A percentile compares a stretch with the other conserved stretches of the same genome.
Conservation (phyloP, 1,140 invertebrate genomes). For the Temnothorax curvispinosus region DNA sequence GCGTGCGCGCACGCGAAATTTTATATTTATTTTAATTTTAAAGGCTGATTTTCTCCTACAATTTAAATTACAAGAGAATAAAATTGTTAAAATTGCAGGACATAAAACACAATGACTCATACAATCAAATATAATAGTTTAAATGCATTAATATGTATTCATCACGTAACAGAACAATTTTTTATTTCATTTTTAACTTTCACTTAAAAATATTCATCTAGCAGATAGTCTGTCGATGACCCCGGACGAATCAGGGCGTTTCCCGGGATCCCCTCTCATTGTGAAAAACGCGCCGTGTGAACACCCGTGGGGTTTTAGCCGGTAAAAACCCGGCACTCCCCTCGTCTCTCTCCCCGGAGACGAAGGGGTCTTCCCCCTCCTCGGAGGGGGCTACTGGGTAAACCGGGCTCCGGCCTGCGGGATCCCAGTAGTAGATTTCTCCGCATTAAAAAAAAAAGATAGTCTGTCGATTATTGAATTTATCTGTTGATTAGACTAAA, state of each 20-base stretch:
- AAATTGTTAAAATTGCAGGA: background rate
- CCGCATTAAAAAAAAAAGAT: too few relatives aligned
- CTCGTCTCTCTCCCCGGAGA: too few relatives aligned
- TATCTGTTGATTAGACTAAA: background rate
- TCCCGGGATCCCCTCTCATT: too few relatives aligned
- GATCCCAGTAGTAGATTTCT: too few relatives aligned
- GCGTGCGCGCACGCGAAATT: background rate
- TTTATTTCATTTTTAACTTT: constrained; percentile 15
- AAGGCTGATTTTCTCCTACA: background rate
- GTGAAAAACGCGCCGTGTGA: too few relatives aligned
- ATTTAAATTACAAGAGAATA: background rate
- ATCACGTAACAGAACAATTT: background rate
- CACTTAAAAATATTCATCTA: constrained; percentile 6
- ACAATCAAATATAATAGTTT: background rate
- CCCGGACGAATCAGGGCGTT: too few relatives aligned
- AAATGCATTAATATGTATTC: background rate
- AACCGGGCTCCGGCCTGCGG: too few relatives aligned
- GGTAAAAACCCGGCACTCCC: too few relatives aligned
- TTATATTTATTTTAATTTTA: constrained; percentile 13
- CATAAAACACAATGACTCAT: background rate
- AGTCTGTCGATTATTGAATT: too few relatives aligned
- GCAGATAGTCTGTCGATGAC: background rate
- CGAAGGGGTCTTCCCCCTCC: too few relatives aligned
- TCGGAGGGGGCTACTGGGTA: too few relatives aligned
- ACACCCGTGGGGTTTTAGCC: too few relatives aligned